phyloP scores from a whole-genome alignment of 2,797 vertebrate genomes.

The Rhyacichthys aspro region DNA sequence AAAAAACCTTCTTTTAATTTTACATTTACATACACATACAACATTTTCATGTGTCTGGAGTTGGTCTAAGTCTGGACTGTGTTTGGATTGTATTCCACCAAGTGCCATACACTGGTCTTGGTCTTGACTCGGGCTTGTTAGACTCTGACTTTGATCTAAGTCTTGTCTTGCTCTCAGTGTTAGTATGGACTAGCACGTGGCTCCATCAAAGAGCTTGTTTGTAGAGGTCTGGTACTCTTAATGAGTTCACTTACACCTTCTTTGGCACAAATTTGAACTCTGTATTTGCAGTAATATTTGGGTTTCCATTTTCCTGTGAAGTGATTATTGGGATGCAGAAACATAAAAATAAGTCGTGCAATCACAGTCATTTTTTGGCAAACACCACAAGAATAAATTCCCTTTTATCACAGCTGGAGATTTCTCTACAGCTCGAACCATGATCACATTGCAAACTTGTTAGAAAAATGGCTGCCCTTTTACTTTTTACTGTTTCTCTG shows the following conservation, averaged over 20 bases:
- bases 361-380: constrained; percentile 14
- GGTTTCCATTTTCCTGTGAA: neutral
- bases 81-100: too few species aligned
- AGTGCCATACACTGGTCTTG: too few species aligned
- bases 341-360: constrained; percentile 10
- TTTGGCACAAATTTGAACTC: constrained; percentile 16
- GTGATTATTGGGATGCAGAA: constrained; percentile 18
- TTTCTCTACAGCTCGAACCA: constrained; percentile 3
- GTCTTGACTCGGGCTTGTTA: too few species aligned
- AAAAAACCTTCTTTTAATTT: too few species aligned
- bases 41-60: too few species aligned
- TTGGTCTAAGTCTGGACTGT: too few species aligned
- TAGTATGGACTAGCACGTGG: too few species aligned
- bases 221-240: too few species aligned
- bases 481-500: constrained; percentile 33
- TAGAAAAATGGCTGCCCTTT: constrained; percentile 27
- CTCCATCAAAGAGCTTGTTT: too few species aligned
- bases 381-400: constrained; percentile 6
- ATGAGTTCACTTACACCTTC: constrained; percentile 16
- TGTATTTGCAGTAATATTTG: neutral
- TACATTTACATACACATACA: too few species aligned
- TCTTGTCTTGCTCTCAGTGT: too few species aligned
- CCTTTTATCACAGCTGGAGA: constrained; percentile 16
- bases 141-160: too few species aligned
- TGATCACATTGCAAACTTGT: constrained; percentile 20